These are phyloP conservation scores for Protophormia terraenovae DNA, from an alignment of 2,888 invertebrate species.

Conservation along the genomic window DNA sequence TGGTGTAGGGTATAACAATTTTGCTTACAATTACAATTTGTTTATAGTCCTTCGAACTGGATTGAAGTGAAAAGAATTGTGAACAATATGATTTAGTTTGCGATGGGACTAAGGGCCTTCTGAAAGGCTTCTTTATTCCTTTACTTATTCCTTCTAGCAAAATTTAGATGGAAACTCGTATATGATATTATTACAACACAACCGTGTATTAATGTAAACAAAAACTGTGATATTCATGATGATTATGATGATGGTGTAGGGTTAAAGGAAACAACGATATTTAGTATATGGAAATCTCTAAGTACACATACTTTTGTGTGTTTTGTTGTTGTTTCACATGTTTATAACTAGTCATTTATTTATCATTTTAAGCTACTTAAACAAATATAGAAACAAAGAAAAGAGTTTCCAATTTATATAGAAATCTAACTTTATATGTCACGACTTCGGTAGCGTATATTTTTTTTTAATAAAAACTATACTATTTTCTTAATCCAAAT, in stretches of 20 bases:
- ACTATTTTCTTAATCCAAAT: too few species aligned
- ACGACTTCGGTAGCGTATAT: too few species aligned
- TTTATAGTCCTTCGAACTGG: too few species aligned
- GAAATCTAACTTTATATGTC: too few species aligned
- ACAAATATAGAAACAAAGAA: not conserved
- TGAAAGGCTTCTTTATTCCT: not conserved
- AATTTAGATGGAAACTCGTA: not conserved
- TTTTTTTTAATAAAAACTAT: too few species aligned
- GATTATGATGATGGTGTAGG: conserved; percentile 34
- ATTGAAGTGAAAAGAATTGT: too few species aligned
- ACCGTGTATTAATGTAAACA: conserved; percentile 55
- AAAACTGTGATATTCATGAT: conserved; percentile 60
- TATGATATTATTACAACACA: conserved; percentile 47
- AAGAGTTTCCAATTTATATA: not conserved
- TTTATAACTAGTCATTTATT: conserved; percentile 36
- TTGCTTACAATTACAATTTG: too few species aligned
- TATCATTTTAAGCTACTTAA: conserved; percentile 51
- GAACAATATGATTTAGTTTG: too few species aligned
- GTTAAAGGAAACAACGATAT: conserved; percentile 43
- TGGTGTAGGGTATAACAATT: too few species aligned
- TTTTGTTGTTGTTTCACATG: conserved; percentile 30
- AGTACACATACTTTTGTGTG: conserved; percentile 7
- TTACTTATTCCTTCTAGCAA: not conserved
- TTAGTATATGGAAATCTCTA: not conserved
- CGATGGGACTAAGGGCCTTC: not conserved